Percentiles rank a stretch among this genome's conserved stretches.
phyloP scores from a whole-genome alignment of 2,797 vertebrate species.

The Amblyopsis hoosieri region DNA sequence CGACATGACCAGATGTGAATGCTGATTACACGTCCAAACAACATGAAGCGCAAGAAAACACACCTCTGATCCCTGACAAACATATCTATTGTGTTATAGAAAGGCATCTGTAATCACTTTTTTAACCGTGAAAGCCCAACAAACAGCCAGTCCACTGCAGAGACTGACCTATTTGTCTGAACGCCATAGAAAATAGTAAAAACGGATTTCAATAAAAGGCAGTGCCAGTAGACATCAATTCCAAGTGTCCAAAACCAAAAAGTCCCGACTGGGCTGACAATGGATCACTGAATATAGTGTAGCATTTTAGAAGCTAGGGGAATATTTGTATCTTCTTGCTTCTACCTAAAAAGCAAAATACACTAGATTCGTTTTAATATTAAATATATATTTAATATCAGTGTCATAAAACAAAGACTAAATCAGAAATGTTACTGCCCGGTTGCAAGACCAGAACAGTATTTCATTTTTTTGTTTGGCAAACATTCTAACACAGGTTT shows the following conservation, averaged over 20 bases:
- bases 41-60: slow-evolving; percentile 4
- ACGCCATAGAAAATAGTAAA: slow-evolving; percentile 20
- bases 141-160: slow-evolving; percentile 65
- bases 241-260: too few relatives aligned
- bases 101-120: slow-evolving; percentile 9
- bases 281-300: not conserved
- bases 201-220: slow-evolving; percentile 5
- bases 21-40: slow-evolving; percentile 35
- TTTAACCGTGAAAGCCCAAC: slow-evolving; percentile 34
- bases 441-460: slow-evolving; percentile 74
- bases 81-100: slow-evolving; percentile 3
- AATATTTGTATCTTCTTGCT: slow-evolving; percentile 4
- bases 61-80: not conserved
- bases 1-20: slow-evolving; percentile 22
- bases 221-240: too few relatives aligned
- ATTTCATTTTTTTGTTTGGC: slow-evolving; percentile 77
- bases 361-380: slow-evolving; percentile 6
- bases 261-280: too few relatives aligned
- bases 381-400: slow-evolving; percentile 16
- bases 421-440: slow-evolving; percentile 75
- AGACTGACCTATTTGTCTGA: slow-evolving; percentile 46
- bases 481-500: slow-evolving; percentile 85
- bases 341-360: slow-evolving; percentile 2
- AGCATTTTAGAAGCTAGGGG: not conserved
- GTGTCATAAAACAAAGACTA: slow-evolving; percentile 34